phyloP scores from a whole-genome alignment of 1,140 invertebrate genomes.

The Pogonomyrmex barbatus region DNA sequence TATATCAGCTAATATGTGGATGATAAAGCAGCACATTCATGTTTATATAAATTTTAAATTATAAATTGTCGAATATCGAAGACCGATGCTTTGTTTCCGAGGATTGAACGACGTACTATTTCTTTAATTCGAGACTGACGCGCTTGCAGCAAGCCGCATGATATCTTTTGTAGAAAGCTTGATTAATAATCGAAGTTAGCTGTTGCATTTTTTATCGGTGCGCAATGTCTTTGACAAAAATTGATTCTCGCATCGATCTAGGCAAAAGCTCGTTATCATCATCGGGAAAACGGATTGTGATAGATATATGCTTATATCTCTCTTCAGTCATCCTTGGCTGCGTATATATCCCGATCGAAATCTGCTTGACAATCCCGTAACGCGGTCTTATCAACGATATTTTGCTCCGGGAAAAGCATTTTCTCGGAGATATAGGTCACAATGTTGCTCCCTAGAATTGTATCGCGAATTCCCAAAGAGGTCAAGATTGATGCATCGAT shows the following conservation, averaged over 20 bases:
- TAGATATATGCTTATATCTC: background rate
- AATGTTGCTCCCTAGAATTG: conserved; percentile 3
- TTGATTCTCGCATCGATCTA: background rate
- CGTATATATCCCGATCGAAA: conserved; percentile 1
- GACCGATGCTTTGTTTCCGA: background rate
- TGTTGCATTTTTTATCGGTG: background rate
- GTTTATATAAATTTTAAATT: background rate
- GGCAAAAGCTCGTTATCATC: background rate
- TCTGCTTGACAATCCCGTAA: background rate
- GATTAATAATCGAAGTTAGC: conserved; percentile 15
- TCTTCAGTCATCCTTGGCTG: background rate
- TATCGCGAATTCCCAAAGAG: conserved; percentile 22
- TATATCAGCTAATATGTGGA: background rate
- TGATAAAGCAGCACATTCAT: background rate
- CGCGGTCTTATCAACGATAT: conserved; percentile 21
- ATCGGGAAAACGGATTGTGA: background rate
- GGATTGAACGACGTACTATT: background rate
- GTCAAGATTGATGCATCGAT: conserved; percentile 43
- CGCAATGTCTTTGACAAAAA: background rate
- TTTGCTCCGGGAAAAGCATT: background rate
- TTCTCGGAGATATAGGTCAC: background rate
- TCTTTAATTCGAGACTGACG: background rate
- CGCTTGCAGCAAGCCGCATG: background rate
- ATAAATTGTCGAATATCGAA: background rate
- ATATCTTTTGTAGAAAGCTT: conserved; percentile 6